These are phyloP conservation scores for Morphnarchus princeps DNA, from an alignment of 2,113 vertebrate species.

Conservation along the genomic window DNA sequence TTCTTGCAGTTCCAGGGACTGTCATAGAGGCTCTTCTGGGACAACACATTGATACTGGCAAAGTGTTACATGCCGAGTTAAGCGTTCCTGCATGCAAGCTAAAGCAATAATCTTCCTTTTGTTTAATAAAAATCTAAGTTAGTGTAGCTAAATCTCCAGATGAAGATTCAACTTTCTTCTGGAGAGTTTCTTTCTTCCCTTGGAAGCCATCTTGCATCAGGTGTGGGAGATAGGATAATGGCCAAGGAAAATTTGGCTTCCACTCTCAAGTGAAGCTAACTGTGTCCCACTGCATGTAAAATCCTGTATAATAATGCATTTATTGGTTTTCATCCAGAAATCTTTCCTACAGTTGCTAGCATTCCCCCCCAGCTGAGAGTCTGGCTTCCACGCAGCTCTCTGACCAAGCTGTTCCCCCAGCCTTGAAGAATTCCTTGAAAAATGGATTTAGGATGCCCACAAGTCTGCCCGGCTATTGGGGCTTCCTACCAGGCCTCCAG, in stretches of 20 bases:
- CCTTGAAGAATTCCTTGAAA: slow-evolving; percentile 59
- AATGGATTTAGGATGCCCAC: slow-evolving; percentile 49
- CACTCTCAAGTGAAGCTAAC: not conserved
- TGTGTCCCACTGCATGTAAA: slow-evolving; percentile 13
- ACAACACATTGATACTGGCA: not conserved
- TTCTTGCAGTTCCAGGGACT: not conserved
- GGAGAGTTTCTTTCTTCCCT: not conserved
- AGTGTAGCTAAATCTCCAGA: not conserved
- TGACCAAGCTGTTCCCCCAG: not conserved
- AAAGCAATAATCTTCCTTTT: not conserved
- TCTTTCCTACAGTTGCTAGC: slow-evolving; percentile 23
- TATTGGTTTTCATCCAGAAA: slow-evolving; percentile 38
- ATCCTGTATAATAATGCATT: slow-evolving; percentile 32
- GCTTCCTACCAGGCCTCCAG: not conserved
- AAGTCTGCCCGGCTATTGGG: not conserved
- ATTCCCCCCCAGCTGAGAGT: slow-evolving; percentile 24
- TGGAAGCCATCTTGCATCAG: not conserved
- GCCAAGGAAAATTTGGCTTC: not conserved
- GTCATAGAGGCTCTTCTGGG: not conserved
- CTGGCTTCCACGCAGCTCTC: slow-evolving; percentile 6
- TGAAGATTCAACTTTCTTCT: not conserved
- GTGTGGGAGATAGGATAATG: not conserved
- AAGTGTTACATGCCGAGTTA: not conserved
- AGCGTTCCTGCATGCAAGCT: not conserved
- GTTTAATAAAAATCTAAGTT: not conserved